These are phyloP conservation scores for Brienomyrus brachyistius DNA, from an alignment of 2,113 vertebrate genomes.

Conservation along the genomic window DNA sequence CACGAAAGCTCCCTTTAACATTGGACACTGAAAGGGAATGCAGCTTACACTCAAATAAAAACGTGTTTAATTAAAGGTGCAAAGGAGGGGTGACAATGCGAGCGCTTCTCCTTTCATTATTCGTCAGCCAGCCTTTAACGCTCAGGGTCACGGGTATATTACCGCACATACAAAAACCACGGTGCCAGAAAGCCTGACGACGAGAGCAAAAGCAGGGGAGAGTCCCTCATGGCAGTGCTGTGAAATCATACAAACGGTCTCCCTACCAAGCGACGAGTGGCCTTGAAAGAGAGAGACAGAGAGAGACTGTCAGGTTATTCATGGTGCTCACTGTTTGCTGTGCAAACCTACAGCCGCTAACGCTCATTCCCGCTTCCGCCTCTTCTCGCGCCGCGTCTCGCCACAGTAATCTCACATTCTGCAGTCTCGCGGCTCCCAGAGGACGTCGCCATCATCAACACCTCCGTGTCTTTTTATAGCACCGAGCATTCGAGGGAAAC, in stretches of 20 bases:
- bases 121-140: no score
- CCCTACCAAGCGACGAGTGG: not conserved
- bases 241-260: not conserved
- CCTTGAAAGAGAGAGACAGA: not conserved
- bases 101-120: not conserved
- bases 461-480: conserved; percentile 2
- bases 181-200: not conserved
- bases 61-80: not conserved
- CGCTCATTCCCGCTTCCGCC: not conserved
- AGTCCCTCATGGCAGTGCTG: not conserved
- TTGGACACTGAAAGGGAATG: not conserved
- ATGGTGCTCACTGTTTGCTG: not conserved
- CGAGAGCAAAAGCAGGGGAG: not conserved
- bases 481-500: not conserved
- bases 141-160: not conserved
- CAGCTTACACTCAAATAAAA: not conserved
- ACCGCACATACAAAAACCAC: not conserved
- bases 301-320: not conserved
- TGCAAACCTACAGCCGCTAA: not conserved
- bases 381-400: not conserved
- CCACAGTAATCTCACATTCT: not conserved
- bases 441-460: not conserved
- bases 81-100: not conserved
- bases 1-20: not conserved
- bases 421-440: not conserved